These are phyloP conservation scores for Nebria ingens DNA, from an alignment of 1,140 invertebrate species.

Conservation along the genomic window DNA sequence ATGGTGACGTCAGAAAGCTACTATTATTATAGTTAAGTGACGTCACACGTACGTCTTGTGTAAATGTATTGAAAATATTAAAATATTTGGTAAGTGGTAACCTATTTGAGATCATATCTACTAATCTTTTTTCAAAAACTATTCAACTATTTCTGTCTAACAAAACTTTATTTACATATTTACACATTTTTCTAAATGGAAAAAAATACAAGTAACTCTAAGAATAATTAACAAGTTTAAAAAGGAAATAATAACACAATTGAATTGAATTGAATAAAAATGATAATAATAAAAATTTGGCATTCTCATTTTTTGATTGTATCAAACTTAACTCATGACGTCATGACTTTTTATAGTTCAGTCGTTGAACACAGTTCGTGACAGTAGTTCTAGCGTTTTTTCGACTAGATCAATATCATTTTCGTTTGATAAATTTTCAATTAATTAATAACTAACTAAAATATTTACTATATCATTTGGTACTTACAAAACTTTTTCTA, in stretches of 20 bases:
- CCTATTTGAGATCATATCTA: no score
- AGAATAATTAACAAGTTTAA: no score
- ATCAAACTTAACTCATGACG: neutral
- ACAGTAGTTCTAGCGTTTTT: neutral
- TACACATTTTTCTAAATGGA: neutral
- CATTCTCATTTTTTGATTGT: neutral
- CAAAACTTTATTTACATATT: slow-evolving; percentile 5
- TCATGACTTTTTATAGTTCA: neutral
- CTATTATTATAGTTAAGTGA: no score
- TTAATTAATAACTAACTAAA: neutral
- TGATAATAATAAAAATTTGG: neutral
- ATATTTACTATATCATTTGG: no score
- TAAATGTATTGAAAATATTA: no score
- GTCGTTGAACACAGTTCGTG: neutral
- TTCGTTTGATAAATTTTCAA: neutral
- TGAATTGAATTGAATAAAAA: neutral
- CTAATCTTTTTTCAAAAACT: no score
- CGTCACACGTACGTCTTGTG: no score
- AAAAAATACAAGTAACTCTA: neutral
- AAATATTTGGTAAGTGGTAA: no score
- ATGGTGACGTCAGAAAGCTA: no score
- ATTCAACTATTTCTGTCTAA: neutral
- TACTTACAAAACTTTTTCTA: neutral
- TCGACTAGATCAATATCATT: neutral
- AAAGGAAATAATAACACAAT: neutral